Conservation (phyloP, 2,888 invertebrate species). For the Steinernema carpocapsae region DNA sequence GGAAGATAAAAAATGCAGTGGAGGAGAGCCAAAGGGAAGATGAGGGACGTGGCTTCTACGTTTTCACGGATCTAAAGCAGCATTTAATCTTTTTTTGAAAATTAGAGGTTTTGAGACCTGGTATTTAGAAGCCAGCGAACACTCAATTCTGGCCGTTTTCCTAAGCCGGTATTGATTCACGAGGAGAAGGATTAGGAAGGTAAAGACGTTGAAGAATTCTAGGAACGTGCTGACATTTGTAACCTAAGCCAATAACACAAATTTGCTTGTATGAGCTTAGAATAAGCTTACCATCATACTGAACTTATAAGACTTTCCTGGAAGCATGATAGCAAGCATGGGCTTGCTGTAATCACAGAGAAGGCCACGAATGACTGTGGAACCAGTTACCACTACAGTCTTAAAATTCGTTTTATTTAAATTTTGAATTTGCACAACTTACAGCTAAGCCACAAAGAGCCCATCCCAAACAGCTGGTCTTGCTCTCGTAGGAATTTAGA, state of each 20-base stretch:
- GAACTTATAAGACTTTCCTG: background rate
- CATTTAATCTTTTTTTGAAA: background rate
- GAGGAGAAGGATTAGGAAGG: background rate
- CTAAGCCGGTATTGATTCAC: background rate
- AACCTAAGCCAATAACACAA: background rate
- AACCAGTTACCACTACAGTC: background rate
- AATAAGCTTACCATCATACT: background rate
- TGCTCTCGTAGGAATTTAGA: background rate
- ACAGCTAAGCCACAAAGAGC: background rate
- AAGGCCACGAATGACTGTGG: background rate
- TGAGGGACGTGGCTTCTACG: background rate
- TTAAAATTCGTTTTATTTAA: too few species aligned
- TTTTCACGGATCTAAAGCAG: background rate
- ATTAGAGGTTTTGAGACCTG: background rate
- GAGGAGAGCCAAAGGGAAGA: slow-evolving; percentile 21
- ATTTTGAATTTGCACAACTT: too few species aligned
- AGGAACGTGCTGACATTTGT: background rate
- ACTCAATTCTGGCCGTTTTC: background rate
- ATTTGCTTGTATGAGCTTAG: too few species aligned
- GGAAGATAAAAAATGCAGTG: slow-evolving; percentile 8
- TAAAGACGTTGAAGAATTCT: slow-evolving; percentile 12
- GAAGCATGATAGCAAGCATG: background rate
- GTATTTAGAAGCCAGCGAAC: background rate
- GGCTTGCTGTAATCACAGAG: slow-evolving; percentile 8
- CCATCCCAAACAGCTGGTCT: background rate